phyloP scores from a whole-genome alignment of 2,888 invertebrate genomes.

The Tillus elongatus region DNA sequence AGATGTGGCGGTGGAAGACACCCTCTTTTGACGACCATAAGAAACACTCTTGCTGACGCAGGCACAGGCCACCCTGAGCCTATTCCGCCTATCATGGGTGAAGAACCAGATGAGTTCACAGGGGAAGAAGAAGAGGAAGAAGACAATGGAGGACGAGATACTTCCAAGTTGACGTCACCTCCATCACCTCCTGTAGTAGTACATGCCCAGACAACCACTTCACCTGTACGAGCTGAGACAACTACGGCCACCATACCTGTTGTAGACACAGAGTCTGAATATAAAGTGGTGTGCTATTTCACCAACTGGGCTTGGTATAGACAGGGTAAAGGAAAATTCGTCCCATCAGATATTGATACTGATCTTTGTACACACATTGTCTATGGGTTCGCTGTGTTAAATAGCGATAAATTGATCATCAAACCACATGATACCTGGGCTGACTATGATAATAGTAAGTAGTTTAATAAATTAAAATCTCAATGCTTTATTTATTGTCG shows the following conservation, averaged over 20 bases:
- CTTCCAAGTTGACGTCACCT: constrained; percentile 4
- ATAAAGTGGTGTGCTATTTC: constrained; percentile 82
- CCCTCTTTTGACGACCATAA: constrained; percentile 70
- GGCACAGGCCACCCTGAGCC: constrained; percentile 29
- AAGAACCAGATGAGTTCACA: constrained; percentile 20
- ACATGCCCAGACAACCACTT: constrained; percentile 15
- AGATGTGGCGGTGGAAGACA: constrained; percentile 72
- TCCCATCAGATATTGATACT: constrained; percentile 75
- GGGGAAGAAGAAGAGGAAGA: constrained; percentile 20
- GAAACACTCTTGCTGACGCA: constrained; percentile 54
- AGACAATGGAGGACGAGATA: constrained; percentile 16
- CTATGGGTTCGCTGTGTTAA: constrained; percentile 84
- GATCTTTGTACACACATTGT: constrained; percentile 85
- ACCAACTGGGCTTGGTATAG: constrained; percentile 95
- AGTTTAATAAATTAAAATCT: constrained; percentile 9
- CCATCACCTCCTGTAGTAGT: constrained; percentile 15
- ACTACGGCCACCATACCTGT: constrained; percentile 19
- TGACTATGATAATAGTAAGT: constrained; percentile 77
- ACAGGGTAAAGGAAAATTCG: constrained; percentile 69
- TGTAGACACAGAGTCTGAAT: constrained; percentile 38
- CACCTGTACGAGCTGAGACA: constrained; percentile 28
- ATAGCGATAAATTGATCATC: constrained; percentile 62
- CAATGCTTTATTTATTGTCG: neutral
- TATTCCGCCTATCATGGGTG: constrained; percentile 20
- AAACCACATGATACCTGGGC: constrained; percentile 84